Conservation (phyloP, 1,140 invertebrate genomes). For the Drosophila sechellia region DNA sequence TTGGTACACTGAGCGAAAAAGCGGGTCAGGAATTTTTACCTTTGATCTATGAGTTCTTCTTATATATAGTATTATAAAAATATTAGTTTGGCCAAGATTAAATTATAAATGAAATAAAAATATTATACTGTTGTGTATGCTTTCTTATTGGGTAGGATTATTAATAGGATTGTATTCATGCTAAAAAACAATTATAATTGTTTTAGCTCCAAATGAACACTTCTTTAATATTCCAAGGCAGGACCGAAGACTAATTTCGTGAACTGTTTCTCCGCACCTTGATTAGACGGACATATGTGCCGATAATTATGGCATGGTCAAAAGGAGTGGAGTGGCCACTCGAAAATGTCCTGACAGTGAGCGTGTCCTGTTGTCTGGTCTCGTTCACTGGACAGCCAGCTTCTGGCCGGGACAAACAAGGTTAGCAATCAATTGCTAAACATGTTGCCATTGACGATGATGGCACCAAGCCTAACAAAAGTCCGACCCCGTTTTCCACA, state of each 20-base stretch:
- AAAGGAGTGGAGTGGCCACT: conserved; percentile 1
- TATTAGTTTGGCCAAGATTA: too few species aligned
- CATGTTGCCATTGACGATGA: conserved; percentile 56
- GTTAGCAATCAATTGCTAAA: conserved; percentile 65
- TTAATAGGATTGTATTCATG: too few species aligned
- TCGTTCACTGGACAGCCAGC: conserved; percentile 3
- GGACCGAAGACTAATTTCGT: neutral
- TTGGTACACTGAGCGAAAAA: conserved; percentile 11
- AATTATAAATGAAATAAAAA: too few species aligned
- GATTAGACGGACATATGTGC: conserved; percentile 39
- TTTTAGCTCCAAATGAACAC: neutral
- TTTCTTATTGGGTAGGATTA: too few species aligned
- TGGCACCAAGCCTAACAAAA: conserved; percentile 8
- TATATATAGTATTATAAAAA: too few species aligned
- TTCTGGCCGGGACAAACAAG: conserved; percentile 32
- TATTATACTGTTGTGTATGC: too few species aligned
- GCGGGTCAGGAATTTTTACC: neutral
- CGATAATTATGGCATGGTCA: conserved; percentile 45
- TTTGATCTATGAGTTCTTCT: too few species aligned
- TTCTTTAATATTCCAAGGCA: neutral
- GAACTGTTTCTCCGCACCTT: conserved; percentile 16
- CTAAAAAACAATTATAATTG: too few species aligned
- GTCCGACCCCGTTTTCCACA: neutral
- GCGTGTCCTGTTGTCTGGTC: neutral
- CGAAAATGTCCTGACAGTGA: neutral